phyloP scores from a whole-genome alignment of 2,797 vertebrate species.

The Euthynnus affinis region DNA sequence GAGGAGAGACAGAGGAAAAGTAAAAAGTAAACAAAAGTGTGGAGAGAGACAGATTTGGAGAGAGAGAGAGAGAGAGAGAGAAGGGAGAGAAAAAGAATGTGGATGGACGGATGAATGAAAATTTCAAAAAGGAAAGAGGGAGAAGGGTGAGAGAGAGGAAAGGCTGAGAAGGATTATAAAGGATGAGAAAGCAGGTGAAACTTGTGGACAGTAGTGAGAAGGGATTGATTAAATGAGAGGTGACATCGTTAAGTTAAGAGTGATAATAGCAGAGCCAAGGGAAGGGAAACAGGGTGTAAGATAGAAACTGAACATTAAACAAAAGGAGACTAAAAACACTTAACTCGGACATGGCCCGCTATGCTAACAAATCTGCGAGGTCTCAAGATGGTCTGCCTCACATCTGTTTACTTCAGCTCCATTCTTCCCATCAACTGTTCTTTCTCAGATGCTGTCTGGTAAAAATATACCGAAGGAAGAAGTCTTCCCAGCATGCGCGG shows the following conservation, averaged over 20 bases:
- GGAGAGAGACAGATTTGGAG: slow-evolving; percentile 5
- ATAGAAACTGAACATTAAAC: slow-evolving; percentile 17
- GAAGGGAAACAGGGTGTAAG: background rate
- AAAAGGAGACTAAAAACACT: slow-evolving; percentile 17
- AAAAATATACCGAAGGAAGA: slow-evolving; percentile 10
- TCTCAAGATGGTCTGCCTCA: slow-evolving; percentile 15
- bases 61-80: slow-evolving; percentile 13
- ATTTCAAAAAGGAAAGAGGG: slow-evolving; percentile 23
- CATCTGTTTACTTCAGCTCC: slow-evolving; percentile 21
- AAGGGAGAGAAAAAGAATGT: slow-evolving; percentile 40
- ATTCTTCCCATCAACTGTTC: slow-evolving; percentile 17
- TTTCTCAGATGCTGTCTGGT: slow-evolving; percentile 7
- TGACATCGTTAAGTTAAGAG: background rate
- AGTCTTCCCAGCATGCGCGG: background rate
- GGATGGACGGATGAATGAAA: slow-evolving; percentile 38
- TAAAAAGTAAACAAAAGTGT: slow-evolving; percentile 58
- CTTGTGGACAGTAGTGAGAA: background rate
- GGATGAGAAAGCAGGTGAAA: slow-evolving; percentile 5
- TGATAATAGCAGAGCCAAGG: background rate
- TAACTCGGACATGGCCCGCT: background rate
- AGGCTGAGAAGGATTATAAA: background rate
- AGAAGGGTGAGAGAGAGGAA: background rate
- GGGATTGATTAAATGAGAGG: background rate
- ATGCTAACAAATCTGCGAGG: slow-evolving; percentile 21
- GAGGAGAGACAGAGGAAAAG: slow-evolving; percentile 48